Percentiles rank a stretch among this genome's conserved stretches.
Evolutionary conservation across 2,797 vertebrate species (phyloP).

Genomic region (Myripristis murdjan): DNA sequence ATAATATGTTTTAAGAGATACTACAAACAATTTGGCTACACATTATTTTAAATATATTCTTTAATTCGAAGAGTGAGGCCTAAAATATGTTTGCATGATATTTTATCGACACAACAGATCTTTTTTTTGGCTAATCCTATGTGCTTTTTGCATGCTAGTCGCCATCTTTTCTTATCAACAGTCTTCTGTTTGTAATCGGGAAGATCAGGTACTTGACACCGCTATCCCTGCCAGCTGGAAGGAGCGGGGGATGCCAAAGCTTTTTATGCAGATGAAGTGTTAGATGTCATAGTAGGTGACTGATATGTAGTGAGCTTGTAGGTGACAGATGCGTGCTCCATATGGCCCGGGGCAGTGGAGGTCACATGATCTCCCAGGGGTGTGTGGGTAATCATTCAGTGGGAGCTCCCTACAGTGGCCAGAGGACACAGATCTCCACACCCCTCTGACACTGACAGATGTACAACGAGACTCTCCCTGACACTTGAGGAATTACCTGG

Average conservation of each 20-base stretch:
- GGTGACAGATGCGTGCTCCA: slow-evolving; percentile 49
- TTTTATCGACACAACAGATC: neutral
- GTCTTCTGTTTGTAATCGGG: too few species aligned
- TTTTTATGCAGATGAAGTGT: neutral
- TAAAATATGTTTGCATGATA: slow-evolving; percentile 4
- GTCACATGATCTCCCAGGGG: slow-evolving; percentile 47
- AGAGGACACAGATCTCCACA: slow-evolving; percentile 7
- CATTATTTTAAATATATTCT: too few species aligned
- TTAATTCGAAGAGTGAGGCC: neutral
- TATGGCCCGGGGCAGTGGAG: slow-evolving; percentile 25
- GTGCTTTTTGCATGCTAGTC: too few species aligned
- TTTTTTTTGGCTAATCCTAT: too few species aligned
- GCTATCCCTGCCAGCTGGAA: neutral
- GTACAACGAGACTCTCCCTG: slow-evolving; percentile 16
- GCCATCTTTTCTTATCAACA: too few species aligned
- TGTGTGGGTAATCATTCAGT: slow-evolving; percentile 46
- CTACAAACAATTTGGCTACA: too few species aligned
- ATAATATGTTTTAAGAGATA: too few species aligned
- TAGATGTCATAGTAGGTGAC: slow-evolving; percentile 5
- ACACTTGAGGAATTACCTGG: slow-evolving; percentile 26
- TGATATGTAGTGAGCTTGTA: slow-evolving; percentile 7
- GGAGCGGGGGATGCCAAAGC: neutral
- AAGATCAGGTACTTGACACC: neutral
- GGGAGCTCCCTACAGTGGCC: neutral
- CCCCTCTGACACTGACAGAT: slow-evolving; percentile 45